These are phyloP conservation scores for Morbakka virulenta DNA, from an alignment of 30 jellyfish, hydroid and myxozoan species.

Conservation along the genomic window DNA sequence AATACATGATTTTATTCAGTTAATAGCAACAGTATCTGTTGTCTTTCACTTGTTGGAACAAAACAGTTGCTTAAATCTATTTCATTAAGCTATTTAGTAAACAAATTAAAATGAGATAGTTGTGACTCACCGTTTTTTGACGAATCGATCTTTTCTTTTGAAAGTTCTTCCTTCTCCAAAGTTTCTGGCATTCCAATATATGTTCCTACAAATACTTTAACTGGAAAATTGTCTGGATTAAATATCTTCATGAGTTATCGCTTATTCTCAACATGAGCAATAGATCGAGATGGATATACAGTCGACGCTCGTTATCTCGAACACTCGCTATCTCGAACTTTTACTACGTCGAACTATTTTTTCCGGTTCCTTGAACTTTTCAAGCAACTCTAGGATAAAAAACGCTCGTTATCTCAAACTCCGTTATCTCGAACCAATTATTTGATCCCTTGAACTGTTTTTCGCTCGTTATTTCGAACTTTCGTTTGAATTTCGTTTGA, in stretches of 20 bases:
- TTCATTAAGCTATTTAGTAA: slow-evolving; percentile 3
- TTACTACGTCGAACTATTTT: too few relatives aligned
- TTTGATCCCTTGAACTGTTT: too few relatives aligned
- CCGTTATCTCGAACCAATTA: too few relatives aligned
- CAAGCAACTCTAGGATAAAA: too few relatives aligned
- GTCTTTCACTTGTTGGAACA: background rate
- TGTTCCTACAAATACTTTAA: slow-evolving; percentile 34
- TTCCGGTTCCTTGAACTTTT: too few relatives aligned
- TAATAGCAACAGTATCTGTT: background rate
- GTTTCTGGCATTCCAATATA: slow-evolving; percentile 44
- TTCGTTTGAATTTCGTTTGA: too few relatives aligned
- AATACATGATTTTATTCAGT: background rate
- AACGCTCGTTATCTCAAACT: too few relatives aligned
- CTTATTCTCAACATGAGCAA: background rate
- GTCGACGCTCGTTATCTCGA: too few relatives aligned
- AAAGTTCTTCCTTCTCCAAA: background rate
- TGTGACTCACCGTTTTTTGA: slow-evolving; percentile 6
- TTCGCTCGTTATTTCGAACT: too few relatives aligned
- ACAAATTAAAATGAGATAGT: background rate
- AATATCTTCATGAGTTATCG: background rate
- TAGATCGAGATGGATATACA: slow-evolving; percentile 19
- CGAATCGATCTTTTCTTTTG: too few relatives aligned
- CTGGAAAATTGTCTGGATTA: slow-evolving; percentile 17
- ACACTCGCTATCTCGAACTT: too few relatives aligned
- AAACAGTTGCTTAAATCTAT: background rate